phyloP scores from a whole-genome alignment of 2,888 invertebrate genomes.

The Malthinus seriepunctatus region DNA sequence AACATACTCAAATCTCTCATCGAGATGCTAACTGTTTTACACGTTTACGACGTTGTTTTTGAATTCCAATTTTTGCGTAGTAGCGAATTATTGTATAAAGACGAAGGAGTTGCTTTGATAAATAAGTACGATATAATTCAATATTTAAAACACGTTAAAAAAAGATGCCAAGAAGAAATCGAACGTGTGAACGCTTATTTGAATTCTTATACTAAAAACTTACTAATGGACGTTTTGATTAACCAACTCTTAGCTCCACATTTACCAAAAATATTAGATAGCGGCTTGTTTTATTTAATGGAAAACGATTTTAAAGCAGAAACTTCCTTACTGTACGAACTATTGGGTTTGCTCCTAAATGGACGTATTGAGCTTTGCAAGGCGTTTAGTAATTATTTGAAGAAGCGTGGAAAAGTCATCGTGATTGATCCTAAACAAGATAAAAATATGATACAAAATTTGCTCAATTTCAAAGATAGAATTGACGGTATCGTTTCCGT shows the following conservation, averaged over 20 bases:
- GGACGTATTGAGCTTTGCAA: slow-evolving; percentile 83
- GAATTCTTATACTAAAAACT: slow-evolving; percentile 85
- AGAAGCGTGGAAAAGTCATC: slow-evolving; percentile 90
- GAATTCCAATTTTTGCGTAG: slow-evolving; percentile 84
- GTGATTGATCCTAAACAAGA: slow-evolving; percentile 95
- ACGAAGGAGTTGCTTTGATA: slow-evolving; percentile 87
- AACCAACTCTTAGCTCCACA: slow-evolving; percentile 89
- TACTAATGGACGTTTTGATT: slow-evolving; percentile 84
- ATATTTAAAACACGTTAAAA: slow-evolving; percentile 77
- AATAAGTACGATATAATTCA: slow-evolving; percentile 86
- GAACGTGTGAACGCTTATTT: slow-evolving; percentile 87
- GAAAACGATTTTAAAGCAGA: slow-evolving; percentile 84
- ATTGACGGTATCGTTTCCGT: slow-evolving; percentile 85
- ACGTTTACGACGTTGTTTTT: slow-evolving; percentile 85
- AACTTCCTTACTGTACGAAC: slow-evolving; percentile 81
- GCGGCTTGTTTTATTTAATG: slow-evolving; percentile 85
- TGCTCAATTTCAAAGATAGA: slow-evolving; percentile 95
- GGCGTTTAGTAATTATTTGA: slow-evolving; percentile 89
- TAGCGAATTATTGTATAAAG: slow-evolving; percentile 86
- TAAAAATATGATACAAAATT: slow-evolving; percentile 87
- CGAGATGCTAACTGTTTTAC: slow-evolving; percentile 91
- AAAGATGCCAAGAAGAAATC: slow-evolving; percentile 86
- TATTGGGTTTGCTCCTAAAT: slow-evolving; percentile 84
- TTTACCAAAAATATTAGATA: slow-evolving; percentile 80
- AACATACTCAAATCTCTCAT: slow-evolving; percentile 87